Evolutionary conservation across 92 coral and sea anemone genomes (phyloP), one percentile per base, ranked within the genome.

Genomic region (Phymanthus crucifer): DNA sequence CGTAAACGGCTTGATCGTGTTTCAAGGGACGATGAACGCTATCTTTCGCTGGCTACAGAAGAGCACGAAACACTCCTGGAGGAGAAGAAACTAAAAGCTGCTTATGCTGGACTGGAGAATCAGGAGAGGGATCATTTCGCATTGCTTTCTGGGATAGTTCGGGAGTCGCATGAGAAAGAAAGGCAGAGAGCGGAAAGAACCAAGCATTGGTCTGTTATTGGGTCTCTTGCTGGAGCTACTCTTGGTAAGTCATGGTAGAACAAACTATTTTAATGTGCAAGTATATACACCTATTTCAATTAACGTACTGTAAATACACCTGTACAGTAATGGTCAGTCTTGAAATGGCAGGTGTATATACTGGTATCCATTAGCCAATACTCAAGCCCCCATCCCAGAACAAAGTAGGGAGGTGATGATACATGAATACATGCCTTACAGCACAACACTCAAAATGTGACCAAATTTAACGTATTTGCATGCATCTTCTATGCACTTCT

Each of bases 181-280:
- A 86, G 99, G 65, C 90, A 91, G 17, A 85, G 99, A 71, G 99
- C 95, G 2, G 99, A 96, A 72, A 87, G 99, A 71, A 96, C 99
- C 8, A 96, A 96, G 78, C 90, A 96, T 81, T 96, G 99, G 99
- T 96, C 99, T 12, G 91, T 96, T 37, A 81, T 96, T 77, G 99
- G 98, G 19, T 96, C 99, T 14, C 88, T 94, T 40, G 91, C 88
- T 32, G 99, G 99, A 47, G 99, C 99, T 8, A 93, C 93, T 36
- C 66, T 96, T 73, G 99, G 99, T 93, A 79, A 71, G 96, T 27
- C 46, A 0, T 74, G 65, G 26, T 1, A 29, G 3, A 54, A 54
- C 6, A n/a, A 54, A 21, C 64, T 43, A 54, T 2, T 54, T 26
- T 50, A 1, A 10, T 19, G 10, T 50, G 0, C 45, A 6, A 38